These are phyloP conservation scores for Aulostomus chinensis DNA, from an alignment of 2,797 vertebrate species.

Conservation along the genomic window DNA sequence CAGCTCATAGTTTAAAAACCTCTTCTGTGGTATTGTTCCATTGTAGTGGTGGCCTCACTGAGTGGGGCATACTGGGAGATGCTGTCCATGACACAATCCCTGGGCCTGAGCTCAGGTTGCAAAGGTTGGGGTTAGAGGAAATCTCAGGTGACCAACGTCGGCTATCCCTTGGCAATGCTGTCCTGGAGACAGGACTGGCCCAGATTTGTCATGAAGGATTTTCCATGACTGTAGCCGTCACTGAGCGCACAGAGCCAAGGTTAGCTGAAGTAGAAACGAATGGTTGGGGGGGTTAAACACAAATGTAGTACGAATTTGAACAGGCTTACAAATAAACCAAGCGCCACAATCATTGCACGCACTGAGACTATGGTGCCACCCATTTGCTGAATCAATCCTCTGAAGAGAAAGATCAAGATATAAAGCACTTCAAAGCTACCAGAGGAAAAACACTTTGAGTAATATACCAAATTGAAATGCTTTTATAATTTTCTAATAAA, in stretches of 20 bases:
- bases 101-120: slow-evolving; percentile 77
- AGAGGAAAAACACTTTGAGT: slow-evolving; percentile 35
- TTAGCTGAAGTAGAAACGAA: slow-evolving; percentile 18
- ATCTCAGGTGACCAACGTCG: slow-evolving; percentile 81
- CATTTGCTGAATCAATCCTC: slow-evolving; percentile 55
- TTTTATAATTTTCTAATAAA: slow-evolving; percentile 43
- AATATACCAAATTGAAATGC: slow-evolving; percentile 49
- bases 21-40: slow-evolving; percentile 52
- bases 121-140: slow-evolving; percentile 77
- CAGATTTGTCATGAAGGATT: slow-evolving; percentile 83
- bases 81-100: slow-evolving; percentile 82
- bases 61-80: slow-evolving; percentile 72
- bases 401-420: slow-evolving; percentile 22
- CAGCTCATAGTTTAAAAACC: slow-evolving; percentile 45
- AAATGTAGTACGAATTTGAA: too few species aligned
- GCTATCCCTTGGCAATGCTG: slow-evolving; percentile 78
- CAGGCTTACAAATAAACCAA: too few species aligned
- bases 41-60: slow-evolving; percentile 53
- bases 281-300: too few species aligned
- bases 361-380: slow-evolving; percentile 36
- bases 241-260: slow-evolving; percentile 33
- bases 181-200: slow-evolving; percentile 78
- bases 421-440: too few species aligned
- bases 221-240: slow-evolving; percentile 77
- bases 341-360: too few species aligned